Conservation (phyloP, 1,140 invertebrate species). For the Hycleus cichorii region DNA sequence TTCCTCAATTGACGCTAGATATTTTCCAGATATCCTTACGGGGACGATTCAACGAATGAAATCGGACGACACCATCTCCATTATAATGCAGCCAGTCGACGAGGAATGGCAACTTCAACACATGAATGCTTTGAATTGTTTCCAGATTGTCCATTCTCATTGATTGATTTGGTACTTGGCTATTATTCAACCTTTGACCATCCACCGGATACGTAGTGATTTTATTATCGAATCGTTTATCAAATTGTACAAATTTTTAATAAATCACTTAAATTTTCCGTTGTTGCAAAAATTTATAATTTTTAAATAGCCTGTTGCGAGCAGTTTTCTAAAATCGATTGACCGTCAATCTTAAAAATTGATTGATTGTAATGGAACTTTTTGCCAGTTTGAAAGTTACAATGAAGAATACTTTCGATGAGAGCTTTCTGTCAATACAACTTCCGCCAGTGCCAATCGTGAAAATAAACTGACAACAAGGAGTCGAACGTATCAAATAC, state of each 20-base stretch:
- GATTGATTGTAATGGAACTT: neutral
- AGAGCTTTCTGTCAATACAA: no score
- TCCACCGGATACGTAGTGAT: no score
- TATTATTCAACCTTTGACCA: slow-evolving; percentile 1
- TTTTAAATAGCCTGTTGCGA: no score
- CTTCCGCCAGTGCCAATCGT: no score
- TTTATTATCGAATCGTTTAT: neutral
- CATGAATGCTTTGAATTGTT: slow-evolving; percentile 5
- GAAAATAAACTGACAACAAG: no score
- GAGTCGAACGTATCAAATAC: no score
- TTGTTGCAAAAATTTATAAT: no score
- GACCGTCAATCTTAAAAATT: no score
- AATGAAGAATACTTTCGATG: neutral
- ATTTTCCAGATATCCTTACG: slow-evolving; percentile 1
- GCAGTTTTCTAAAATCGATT: no score
- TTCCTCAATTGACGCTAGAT: neutral
- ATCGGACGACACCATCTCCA: neutral
- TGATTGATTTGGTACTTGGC: slow-evolving; percentile 10
- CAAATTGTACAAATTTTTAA: no score
- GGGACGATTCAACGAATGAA: neutral
- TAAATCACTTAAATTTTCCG: no score
- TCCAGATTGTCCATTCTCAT: slow-evolving; percentile 9
- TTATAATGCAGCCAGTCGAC: neutral
- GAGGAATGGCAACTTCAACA: neutral
- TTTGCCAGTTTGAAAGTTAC: neutral